Conservation (phyloP, 2,888 invertebrate genomes). For the Tetragonula carbonaria region DNA sequence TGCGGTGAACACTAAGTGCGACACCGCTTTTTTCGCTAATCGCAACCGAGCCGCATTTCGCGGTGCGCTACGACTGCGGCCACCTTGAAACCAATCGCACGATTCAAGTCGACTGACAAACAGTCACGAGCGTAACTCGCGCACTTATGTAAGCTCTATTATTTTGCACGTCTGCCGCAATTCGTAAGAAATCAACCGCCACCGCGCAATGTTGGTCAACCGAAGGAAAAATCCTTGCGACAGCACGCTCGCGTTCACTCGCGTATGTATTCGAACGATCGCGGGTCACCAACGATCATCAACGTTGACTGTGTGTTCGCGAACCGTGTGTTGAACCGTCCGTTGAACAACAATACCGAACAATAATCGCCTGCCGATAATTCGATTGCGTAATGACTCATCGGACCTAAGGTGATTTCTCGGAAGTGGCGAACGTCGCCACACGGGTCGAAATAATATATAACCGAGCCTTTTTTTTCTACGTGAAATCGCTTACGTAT, state of each 20-base stretch:
- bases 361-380: constrained; percentile 42
- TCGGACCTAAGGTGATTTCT: neutral
- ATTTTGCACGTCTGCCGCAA: constrained; percentile 77
- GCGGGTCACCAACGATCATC: neutral
- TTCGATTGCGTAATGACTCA: constrained; percentile 28
- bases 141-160: constrained; percentile 78
- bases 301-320: neutral
- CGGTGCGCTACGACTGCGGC: constrained; percentile 37
- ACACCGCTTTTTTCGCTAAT: constrained; percentile 42
- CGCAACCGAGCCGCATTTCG: constrained; percentile 33
- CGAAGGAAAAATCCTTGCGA: neutral
- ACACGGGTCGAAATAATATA: neutral
- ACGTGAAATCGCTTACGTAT: neutral
- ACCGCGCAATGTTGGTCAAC: constrained; percentile 2
- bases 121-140: constrained; percentile 49
- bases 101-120: constrained; percentile 50
- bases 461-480: neutral
- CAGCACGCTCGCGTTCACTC: no score
- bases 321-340: constrained; percentile 12
- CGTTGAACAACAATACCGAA: constrained; percentile 16
- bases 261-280: neutral
- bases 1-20: neutral
- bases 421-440: neutral
- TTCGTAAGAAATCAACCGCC: constrained; percentile 61
- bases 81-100: constrained; percentile 67